Evolutionary conservation across 2,797 vertebrate genomes (phyloP), one percentile per base, ranked within the genome.

Genomic region (Anolis apletophallus): DNA sequence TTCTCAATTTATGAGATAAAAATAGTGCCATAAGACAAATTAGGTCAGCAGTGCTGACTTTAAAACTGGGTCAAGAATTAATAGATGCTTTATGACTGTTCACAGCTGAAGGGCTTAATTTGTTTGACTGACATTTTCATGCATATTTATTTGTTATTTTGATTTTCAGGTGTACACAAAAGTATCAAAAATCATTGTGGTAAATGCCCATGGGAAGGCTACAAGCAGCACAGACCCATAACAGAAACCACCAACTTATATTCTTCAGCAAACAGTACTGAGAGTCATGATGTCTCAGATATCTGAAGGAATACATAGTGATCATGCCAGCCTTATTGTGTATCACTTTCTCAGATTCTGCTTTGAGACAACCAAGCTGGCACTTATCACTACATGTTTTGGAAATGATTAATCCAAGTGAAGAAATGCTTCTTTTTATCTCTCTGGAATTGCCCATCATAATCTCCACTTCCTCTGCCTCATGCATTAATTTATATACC

Each of bases 21-120:
- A 54, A 26, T 40, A 32, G 52, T 55, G 21, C 36, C 17, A 29
- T 85, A 79, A 71, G 16, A 77, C 32, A 67, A 78, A 46, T 68
- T 8, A 71, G 50, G 50, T 69, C 64, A 57, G 54, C 52, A 55
- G 12, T n/a, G 34, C 54, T 79, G 54, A 77, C 50, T 78, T 77
- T 69, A 40, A 78, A 40, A 85, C 50, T 40, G 67, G 23, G 59
- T 57, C 75, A 78, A 29, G 14, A 76, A 78, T 78, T 85, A 78
- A 85, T 52, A 78, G 50, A 68, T 34, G 14, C 61, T 55, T 69
- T 69, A 77, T 69, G 34, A 69, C 21, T n/a, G 10, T 71, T 74
- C 32, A 55, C 5, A 71, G 54, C 2, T 17, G 40, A 57, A 69
- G 23, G 34, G 17, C 16, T 50, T 50, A 81, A 68, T 68, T 59